Base-by-base conservation (phyloP, 2,888 invertebrate species). In the Diplazon laetatorius region DNA sequence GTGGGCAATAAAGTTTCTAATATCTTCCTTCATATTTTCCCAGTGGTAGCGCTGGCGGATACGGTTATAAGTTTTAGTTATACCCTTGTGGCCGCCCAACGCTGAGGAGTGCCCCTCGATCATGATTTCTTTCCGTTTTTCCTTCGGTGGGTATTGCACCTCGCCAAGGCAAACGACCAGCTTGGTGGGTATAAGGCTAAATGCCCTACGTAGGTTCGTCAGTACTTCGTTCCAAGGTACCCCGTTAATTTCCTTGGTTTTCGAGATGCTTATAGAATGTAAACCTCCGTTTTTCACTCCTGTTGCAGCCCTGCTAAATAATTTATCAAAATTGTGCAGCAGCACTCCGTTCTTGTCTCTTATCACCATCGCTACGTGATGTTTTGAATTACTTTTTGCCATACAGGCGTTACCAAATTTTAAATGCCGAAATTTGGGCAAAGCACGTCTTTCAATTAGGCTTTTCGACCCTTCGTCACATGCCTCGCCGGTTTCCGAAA, bases 41-140 rank as follows among this genome's bases (percentile, higher is more conserved):
- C 83, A 82, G 9, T 68, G 55, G 39, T 63, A 80, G 0, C 57
- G 10, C 18, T 63, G 37, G 9, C 62, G 37, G 5, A 82, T 48
- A 0, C 68, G 22, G n/a, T 65, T 60, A 5, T 57, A 50, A 0
- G 82, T 82, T 6, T 70, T 73, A 0, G 82, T 71, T 1, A 78
- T 60, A 16, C 82, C 82, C 18, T 75, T 78, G 62, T 84, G 84
- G 12, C 81, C 80, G 0, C 76, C 76, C n/a, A 80, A 42, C 2
- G 62, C 9, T 6, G 76, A 76, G 0, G 46, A 25, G 10, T 76
- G 69, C 8, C 16, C 44, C 30, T 69, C 69, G 0, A 14, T 10
- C 25, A 74, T 74, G 10, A 74, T 75, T 30, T 25, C 16, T 9
- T 39, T 39, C 5, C 52, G 2, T 30, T 55, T 10, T 1, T 60